Conservation (phyloP, 2,888 invertebrate species). For the Scaptodrosophila latifasciaeformis region DNA sequence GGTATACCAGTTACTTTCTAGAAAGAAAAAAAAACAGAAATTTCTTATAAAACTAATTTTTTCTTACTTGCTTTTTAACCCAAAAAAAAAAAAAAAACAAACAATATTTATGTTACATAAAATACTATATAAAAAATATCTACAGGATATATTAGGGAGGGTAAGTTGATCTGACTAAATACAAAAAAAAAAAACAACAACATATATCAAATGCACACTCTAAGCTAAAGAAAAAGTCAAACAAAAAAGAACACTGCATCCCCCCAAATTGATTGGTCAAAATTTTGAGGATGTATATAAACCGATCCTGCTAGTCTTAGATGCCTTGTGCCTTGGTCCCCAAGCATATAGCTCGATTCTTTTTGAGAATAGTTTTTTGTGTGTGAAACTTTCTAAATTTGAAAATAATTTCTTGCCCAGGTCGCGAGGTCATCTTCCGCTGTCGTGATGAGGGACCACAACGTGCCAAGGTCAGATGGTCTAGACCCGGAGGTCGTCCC, state of each 20-base stretch:
- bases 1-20: background rate
- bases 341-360: background rate
- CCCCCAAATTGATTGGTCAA: too few species aligned
- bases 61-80: slow-evolving; percentile 8
- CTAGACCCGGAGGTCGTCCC: slow-evolving; percentile 82
- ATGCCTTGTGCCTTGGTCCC: slow-evolving; percentile 4
- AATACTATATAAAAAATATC: slow-evolving; percentile 42
- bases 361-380: background rate
- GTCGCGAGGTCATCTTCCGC: slow-evolving; percentile 93
- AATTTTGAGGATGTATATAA: too few species aligned
- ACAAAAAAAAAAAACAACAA: too few species aligned
- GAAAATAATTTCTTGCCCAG: slow-evolving; percentile 75
- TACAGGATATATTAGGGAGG: slow-evolving; percentile 76
- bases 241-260: too few species aligned
- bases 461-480: slow-evolving; percentile 85
- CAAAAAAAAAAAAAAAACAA: slow-evolving; percentile 23
- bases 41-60: background rate
- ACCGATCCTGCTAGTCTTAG: slow-evolving; percentile 22
- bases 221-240: too few species aligned
- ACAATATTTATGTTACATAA: slow-evolving; percentile 27
- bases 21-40: too few species aligned
- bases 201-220: too few species aligned
- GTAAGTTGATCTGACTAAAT: slow-evolving; percentile 71
- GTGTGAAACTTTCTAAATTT: slow-evolving; percentile 11
- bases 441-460: slow-evolving; percentile 92